Percentiles rank a stretch among this genome's conserved stretches.
These are phyloP conservation scores for Andrena hattorfiana DNA, from an alignment of 2,888 invertebrate genomes.

Conservation along the genomic window DNA sequence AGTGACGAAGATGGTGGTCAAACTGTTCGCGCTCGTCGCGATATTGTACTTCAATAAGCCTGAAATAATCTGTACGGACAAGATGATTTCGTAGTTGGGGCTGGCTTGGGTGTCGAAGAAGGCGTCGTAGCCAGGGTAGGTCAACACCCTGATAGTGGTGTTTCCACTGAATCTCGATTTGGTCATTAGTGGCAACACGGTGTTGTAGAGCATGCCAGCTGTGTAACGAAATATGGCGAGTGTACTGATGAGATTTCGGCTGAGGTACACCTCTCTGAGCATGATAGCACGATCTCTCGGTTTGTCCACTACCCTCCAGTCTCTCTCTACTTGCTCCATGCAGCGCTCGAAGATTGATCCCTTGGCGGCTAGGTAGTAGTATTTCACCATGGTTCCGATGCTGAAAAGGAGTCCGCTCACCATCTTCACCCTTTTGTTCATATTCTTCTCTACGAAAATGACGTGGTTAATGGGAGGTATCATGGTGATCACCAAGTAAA, in stretches of 20 bases:
- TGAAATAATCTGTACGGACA: slow-evolving; percentile 29
- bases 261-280: slow-evolving; percentile 57
- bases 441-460: slow-evolving; percentile 16
- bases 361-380: slow-evolving; percentile 52
- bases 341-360: slow-evolving; percentile 55
- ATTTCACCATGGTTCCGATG: slow-evolving; percentile 61
- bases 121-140: slow-evolving; percentile 58
- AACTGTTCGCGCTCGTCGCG: slow-evolving; percentile 47
- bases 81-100: slow-evolving; percentile 65
- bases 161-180: slow-evolving; percentile 24
- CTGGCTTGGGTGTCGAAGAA: slow-evolving; percentile 52
- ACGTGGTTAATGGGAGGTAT: slow-evolving; percentile 24
- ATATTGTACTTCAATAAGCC: slow-evolving; percentile 49
- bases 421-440: slow-evolving; percentile 51
- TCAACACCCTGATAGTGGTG: slow-evolving; percentile 54
- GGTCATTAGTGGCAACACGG: slow-evolving; percentile 23
- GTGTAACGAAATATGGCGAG: slow-evolving; percentile 53
- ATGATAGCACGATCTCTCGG: slow-evolving; percentile 30
- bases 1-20: slow-evolving; percentile 59
- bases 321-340: slow-evolving; percentile 65
- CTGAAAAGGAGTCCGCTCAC: slow-evolving; percentile 63
- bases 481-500: slow-evolving; percentile 16
- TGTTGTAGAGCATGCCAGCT: slow-evolving; percentile 44
- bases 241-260: slow-evolving; percentile 52
- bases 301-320: slow-evolving; percentile 65